Base-by-base conservation (phyloP, 37 sponge, comb jelly and placozoan species). In the Aplysina aerophoba region DNA sequence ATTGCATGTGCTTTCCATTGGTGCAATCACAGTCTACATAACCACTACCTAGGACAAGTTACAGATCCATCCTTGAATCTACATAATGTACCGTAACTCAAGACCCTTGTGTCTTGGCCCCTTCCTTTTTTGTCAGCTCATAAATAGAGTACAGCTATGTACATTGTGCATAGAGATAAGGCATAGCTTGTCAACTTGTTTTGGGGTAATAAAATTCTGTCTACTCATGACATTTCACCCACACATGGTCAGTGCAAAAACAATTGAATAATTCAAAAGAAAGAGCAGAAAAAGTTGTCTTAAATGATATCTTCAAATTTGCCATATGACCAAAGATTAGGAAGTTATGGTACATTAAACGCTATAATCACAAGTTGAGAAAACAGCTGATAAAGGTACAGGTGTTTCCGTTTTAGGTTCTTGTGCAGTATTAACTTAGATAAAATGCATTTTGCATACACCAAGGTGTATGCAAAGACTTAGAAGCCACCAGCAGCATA, bases 401-500 rank as follows among this genome's bases (percentile, higher is more conserved):
- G 64, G 28, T 62, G 24, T 62, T 4, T 62, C 12, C 28, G 4
- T 62, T 3, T n/a, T 62, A 62, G 64, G 4, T 62, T 62, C 5
- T 62, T 62, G 64, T 62, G 28, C 64, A 62, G 64, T 62, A 11
- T 62, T 58, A 58, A 28, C 11, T 2, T 13, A n/a, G 11, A 13
- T 13, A 13, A 62, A 62, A 62, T 62, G 28, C 64, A 62, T 62
- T 44, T 62, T 62, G 64, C 64, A 62, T 62, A 27, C 4, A 62
- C 5, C 28, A 62, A 62, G 11, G 28, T 11, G n/a, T n/a, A 44
- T 44, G 8, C 3, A 44, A 44, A 44, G 50, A 8, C 50, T 62
- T 78, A 78, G 79, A 78, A 78, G 4, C 55, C 55, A 21, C 79
- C 79, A 44, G 79, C 17, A 44, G 21, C 50, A 50, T 81, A 60